Evolutionary conservation across 1,140 invertebrate genomes (phyloP).

Genomic region (Kradibia gibbosae): DNA sequence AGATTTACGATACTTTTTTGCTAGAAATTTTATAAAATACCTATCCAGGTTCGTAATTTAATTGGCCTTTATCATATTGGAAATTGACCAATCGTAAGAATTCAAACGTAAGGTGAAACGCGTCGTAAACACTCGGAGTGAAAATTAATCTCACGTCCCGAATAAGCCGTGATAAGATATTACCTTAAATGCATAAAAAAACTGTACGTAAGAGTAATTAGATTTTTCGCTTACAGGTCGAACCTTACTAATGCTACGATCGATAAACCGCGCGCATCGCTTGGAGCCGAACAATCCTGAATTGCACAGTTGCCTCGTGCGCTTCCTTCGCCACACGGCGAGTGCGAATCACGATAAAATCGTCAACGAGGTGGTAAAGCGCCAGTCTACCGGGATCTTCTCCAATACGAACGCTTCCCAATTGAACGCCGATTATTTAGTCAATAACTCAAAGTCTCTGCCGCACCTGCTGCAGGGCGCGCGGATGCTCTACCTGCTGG

Average conservation of each 20-base stretch:
- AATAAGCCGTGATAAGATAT: no score
- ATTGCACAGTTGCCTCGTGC: constrained; percentile 87
- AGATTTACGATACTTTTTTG: no score
- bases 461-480: constrained; percentile 82
- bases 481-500: constrained; percentile 80
- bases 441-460: constrained; percentile 76
- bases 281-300: constrained; percentile 83
- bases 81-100: no score
- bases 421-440: constrained; percentile 82
- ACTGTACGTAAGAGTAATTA: no score
- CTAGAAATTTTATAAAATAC: no score
- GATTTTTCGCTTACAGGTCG: constrained; percentile 75
- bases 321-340: constrained; percentile 79
- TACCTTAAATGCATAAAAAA: no score
- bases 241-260: constrained; percentile 90
- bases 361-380: constrained; percentile 83
- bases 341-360: constrained; percentile 73
- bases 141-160: no score
- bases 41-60: no score
- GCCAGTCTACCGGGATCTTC: constrained; percentile 79
- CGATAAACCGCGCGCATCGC: constrained; percentile 87
- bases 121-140: no score
- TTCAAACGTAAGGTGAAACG: no score
- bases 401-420: constrained; percentile 75
- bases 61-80: no score